Evolutionary conservation across 2,797 vertebrate species (phyloP), one percentile per base, ranked within the genome.

Genomic region (Macropus fuliginosus): DNA sequence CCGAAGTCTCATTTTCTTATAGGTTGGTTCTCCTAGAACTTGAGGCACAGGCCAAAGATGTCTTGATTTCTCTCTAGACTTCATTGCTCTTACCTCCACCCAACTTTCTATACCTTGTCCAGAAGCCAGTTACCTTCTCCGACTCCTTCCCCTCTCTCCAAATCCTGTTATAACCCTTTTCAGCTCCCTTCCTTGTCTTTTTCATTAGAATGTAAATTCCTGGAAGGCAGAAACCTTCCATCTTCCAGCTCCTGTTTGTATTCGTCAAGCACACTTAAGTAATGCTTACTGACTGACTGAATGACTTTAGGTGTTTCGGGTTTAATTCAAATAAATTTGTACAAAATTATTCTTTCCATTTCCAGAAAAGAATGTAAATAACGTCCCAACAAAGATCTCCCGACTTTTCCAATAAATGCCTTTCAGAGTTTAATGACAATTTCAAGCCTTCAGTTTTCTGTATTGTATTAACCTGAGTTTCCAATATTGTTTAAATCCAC

Each of bases 321-420:
- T 87, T 50, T 27, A 50, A 46, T 50, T 27, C 40, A 87, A 87
- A 87, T 50, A 87, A 46, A 87, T 98, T 96, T 95, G 59, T 96
- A 97, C 97, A 98, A 97, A 96, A 94, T 56, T 66, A 90, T 92
- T 95, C 81, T 97, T 97, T 97, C 66, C 95, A 0, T 89, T 96
- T 96, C 87, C 97, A 94, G 91, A 97, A 92, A 90, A 97, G 96
- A 97, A 97, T 96, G 21, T 97, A 94, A 94, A 91, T 93, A 24
- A 94, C 92, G 95, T 97, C 95, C 95, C 97, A 96, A 93, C 94
- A 40, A 81, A 95, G 92, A 92, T 90, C 93, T 59, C 93, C 62
- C 28, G 89, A 95, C 91, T 97, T 95, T 94, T 94, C 92, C 95
- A 54, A 96, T 94, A 81, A 97, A 92, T 29, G 93, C 95, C 12